phyloP scores from a whole-genome alignment of 2,888 invertebrate species.

The Nezara viridula region DNA sequence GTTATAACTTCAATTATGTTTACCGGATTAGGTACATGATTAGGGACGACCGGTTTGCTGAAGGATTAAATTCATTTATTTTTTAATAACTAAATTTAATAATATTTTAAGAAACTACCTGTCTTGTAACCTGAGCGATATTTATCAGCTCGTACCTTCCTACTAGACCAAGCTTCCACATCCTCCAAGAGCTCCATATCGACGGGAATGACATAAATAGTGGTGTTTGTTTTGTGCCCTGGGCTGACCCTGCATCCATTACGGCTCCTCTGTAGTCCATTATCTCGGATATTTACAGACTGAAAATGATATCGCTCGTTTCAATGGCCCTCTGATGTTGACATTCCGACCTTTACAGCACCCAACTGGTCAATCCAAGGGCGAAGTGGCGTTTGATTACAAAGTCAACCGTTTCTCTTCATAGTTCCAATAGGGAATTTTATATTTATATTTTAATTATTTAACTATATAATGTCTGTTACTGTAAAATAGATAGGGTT shows the following conservation, averaged over 20 bases:
- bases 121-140: no score
- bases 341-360: not conserved
- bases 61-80: no score
- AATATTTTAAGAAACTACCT: no score
- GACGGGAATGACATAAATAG: not conserved
- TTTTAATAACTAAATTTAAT: no score
- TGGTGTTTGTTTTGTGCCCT: not conserved
- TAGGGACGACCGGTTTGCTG: no score
- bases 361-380: not conserved
- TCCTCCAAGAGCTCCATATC: not conserved
- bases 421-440: no score
- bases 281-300: not conserved
- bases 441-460: no score
- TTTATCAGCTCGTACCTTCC: no score
- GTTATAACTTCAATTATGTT: no score
- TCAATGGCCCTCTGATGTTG: not conserved
- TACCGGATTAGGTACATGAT: no score
- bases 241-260: not conserved
- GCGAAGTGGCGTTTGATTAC: not conserved
- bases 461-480: no score
- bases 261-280: not conserved
- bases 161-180: not conserved
- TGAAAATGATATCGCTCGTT: not conserved
- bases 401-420: not conserved
- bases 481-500: no score